These are phyloP conservation scores for Anagrus nilaparvatae DNA, from an alignment of 1,140 invertebrate species.

Conservation along the genomic window DNA sequence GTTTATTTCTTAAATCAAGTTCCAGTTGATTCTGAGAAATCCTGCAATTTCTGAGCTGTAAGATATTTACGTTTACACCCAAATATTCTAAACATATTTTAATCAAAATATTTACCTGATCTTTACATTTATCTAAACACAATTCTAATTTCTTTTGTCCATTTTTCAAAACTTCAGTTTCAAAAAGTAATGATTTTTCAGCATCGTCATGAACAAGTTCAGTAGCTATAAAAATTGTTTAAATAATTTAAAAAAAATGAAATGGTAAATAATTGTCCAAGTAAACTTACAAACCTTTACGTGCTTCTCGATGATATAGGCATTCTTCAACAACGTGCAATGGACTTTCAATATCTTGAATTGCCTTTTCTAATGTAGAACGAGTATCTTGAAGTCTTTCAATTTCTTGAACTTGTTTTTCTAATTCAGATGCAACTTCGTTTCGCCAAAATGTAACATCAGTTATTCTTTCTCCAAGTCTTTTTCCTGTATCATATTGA, in stretches of 20 bases:
- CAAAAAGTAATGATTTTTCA: slow-evolving; percentile 49
- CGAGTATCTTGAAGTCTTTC: slow-evolving; percentile 72
- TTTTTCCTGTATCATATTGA: slow-evolving; percentile 66
- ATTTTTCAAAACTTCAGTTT: slow-evolving; percentile 50
- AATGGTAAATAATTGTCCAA: neutral
- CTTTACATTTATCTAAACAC: slow-evolving; percentile 49
- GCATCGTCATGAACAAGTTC: slow-evolving; percentile 58
- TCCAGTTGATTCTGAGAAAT: slow-evolving; percentile 77
- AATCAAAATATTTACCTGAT: slow-evolving; percentile 39
- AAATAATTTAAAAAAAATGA: neutral
- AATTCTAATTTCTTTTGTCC: slow-evolving; percentile 48
- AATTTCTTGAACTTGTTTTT: slow-evolving; percentile 73
- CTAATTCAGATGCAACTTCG: slow-evolving; percentile 75
- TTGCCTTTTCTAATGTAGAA: slow-evolving; percentile 67
- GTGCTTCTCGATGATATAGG: slow-evolving; percentile 78
- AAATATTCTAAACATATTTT: slow-evolving; percentile 5
- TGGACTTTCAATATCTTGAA: slow-evolving; percentile 78
- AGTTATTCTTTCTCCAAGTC: slow-evolving; percentile 79
- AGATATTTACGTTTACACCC: slow-evolving; percentile 7
- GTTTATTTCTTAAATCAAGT: slow-evolving; percentile 80
- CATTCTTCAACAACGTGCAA: slow-evolving; percentile 87
- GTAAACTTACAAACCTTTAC: slow-evolving; percentile 50
- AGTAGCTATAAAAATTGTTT: slow-evolving; percentile 32
- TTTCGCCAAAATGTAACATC: slow-evolving; percentile 92
- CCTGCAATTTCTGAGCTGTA: slow-evolving; percentile 53